A percentile compares a stretch with the other conserved stretches of the same genome.
These are phyloP conservation scores for Habrosyne pyritoides DNA, from an alignment of 2,888 invertebrate species.

Conservation along the genomic window DNA sequence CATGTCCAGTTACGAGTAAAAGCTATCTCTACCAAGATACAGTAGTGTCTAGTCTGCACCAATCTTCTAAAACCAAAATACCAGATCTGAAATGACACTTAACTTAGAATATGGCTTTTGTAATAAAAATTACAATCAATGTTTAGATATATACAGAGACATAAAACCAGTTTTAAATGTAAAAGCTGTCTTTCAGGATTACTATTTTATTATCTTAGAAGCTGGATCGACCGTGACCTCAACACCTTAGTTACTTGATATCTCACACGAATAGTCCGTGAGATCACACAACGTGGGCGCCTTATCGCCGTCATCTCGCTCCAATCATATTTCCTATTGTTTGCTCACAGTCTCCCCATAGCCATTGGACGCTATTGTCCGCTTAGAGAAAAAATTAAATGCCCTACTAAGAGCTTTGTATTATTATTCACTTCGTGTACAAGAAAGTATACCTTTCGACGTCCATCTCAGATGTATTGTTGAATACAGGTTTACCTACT, in stretches of 20 bases:
- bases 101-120: too few relatives aligned
- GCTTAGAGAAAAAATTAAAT: constrained; percentile 29
- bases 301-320: constrained; percentile 43
- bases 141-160: too few relatives aligned
- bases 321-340: constrained; percentile 76
- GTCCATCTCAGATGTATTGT: too few relatives aligned
- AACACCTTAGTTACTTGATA: not conserved
- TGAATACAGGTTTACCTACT: too few relatives aligned
- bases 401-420: constrained; percentile 20
- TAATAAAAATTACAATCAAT: too few relatives aligned
- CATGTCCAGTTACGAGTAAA: too few relatives aligned
- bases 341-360: constrained; percentile 57
- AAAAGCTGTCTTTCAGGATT: not conserved
- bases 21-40: too few relatives aligned
- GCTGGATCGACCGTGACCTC: not conserved
- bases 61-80: too few relatives aligned
- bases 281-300: constrained; percentile 47
- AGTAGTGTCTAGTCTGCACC: too few relatives aligned
- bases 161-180: not conserved
- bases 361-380: constrained; percentile 54
- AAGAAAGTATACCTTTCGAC: not conserved
- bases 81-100: too few relatives aligned
- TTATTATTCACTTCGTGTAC: not conserved
- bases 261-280: constrained; percentile 8
- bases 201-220: not conserved